Conservation (phyloP, 2,113 vertebrate genomes). For the Misgurnus anguillicaudatus region DNA sequence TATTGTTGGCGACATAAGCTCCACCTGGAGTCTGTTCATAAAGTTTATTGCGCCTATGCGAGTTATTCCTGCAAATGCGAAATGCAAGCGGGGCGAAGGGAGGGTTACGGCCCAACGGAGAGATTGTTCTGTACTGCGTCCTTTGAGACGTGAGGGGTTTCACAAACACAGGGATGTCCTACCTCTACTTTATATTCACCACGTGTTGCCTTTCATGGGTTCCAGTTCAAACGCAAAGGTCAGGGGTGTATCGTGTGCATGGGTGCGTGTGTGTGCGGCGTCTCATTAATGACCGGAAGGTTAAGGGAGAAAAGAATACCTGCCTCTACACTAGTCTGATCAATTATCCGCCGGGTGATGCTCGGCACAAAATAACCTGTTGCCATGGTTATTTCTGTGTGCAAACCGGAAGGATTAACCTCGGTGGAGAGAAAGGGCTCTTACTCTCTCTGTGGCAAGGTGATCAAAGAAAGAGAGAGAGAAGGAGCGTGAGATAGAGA, state of each 20-base stretch:
- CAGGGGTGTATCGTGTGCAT: constrained; percentile 17
- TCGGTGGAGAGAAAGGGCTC: constrained; percentile 48
- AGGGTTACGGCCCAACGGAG: constrained; percentile 28
- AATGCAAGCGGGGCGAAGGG: neutral
- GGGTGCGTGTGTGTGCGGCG: constrained; percentile 28
- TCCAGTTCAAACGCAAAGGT: constrained; percentile 45
- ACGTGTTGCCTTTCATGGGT: constrained; percentile 29
- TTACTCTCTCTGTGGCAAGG: constrained; percentile 38
- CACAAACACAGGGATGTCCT: constrained; percentile 10
- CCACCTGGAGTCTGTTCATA: neutral
- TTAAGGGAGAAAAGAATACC: constrained; percentile 40
- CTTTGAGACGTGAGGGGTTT: constrained; percentile 33
- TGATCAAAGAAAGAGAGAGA: constrained; percentile 44
- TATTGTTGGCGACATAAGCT: constrained; percentile 1
- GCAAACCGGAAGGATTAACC: constrained; percentile 51
- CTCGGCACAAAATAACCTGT: constrained; percentile 48
- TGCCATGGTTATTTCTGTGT: constrained; percentile 55
- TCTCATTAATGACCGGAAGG: constrained; percentile 46
- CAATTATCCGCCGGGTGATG: constrained; percentile 42
- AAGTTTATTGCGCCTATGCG: neutral
- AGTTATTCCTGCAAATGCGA: neutral
- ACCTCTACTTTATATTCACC: constrained; percentile 34
- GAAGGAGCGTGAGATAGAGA: constrained; percentile 21
- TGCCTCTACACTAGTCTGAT: constrained; percentile 52
- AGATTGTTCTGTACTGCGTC: neutral